Evolutionary conservation across 1,140 invertebrate genomes (phyloP).

Genomic region (Listronotus oregonensis): DNA sequence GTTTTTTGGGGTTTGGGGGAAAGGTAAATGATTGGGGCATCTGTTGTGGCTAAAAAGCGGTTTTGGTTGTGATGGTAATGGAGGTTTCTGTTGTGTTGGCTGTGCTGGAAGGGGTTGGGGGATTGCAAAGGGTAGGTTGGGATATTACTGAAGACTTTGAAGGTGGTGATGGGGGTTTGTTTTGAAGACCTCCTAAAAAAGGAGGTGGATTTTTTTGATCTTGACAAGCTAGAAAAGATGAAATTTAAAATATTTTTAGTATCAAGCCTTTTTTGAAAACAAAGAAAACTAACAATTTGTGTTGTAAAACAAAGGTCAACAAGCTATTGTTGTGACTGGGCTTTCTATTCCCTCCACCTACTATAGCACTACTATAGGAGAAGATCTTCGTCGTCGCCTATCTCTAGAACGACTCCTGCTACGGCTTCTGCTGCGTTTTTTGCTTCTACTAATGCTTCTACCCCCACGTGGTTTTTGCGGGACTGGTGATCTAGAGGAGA

Average conservation of each 20-base stretch:
- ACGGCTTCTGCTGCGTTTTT: conserved; percentile 31
- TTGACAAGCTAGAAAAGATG: conserved; percentile 14
- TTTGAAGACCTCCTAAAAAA: background rate
- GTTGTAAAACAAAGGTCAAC: too few species aligned
- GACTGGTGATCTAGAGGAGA: conserved; percentile 43
- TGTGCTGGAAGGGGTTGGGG: background rate
- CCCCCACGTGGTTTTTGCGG: conserved; percentile 43
- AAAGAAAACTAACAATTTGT: background rate
- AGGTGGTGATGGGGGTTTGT: conserved; percentile 11
- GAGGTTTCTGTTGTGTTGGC: background rate
- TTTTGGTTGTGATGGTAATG: background rate
- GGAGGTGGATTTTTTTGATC: conserved; percentile 24
- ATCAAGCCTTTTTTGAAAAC: conserved; percentile 3
- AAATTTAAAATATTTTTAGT: background rate
- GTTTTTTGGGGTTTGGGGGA: background rate
- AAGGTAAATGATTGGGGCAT: background rate
- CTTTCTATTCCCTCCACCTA: conserved; percentile 8
- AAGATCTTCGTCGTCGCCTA: conserved; percentile 37
- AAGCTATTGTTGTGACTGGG: too few species aligned
- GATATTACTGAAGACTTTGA: conserved; percentile 1
- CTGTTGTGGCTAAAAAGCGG: conserved; percentile 3
- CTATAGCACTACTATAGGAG: conserved; percentile 22
- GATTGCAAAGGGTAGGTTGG: background rate
- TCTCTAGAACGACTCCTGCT: conserved; percentile 40
- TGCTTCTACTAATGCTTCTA: conserved; percentile 38